Conservation (phyloP, 2,888 invertebrate genomes). For the Archips xylosteana region DNA sequence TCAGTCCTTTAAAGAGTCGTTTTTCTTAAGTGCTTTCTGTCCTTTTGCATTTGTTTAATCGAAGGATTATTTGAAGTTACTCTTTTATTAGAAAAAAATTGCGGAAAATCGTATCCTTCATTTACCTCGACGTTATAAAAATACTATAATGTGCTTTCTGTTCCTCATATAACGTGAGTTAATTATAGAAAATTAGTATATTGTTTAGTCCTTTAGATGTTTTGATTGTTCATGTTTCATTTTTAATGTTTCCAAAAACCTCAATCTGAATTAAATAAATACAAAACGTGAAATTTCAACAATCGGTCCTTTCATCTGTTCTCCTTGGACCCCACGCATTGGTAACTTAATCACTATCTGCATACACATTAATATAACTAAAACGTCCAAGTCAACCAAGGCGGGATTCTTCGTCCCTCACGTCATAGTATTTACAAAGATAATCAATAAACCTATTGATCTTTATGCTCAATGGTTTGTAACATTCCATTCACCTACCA, state of each 20-base stretch:
- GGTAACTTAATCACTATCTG: background rate
- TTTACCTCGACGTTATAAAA: background rate
- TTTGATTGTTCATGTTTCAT: background rate
- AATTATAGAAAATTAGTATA: too few relatives aligned
- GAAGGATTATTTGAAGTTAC: background rate
- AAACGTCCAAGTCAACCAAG: conserved; percentile 9
- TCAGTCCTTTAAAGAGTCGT: background rate
- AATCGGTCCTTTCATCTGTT: background rate
- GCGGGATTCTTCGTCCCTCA: conserved; percentile 59
- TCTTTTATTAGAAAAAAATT: background rate
- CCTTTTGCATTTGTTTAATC: conserved; percentile 12
- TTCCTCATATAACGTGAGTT: too few relatives aligned
- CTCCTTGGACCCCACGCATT: background rate
- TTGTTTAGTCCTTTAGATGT: too few relatives aligned
- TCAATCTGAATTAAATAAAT: background rate
- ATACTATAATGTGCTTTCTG: too few relatives aligned
- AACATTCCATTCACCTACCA: conserved; percentile 58
- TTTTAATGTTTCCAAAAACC: background rate
- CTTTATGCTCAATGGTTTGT: conserved; percentile 57
- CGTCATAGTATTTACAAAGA: conserved; percentile 59
- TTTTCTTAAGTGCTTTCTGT: conserved; percentile 6
- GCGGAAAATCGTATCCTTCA: background rate
- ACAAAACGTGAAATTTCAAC: background rate
- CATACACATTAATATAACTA: conserved; percentile 7
- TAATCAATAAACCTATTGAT: conserved; percentile 49